These are phyloP conservation scores for Callocephalon fimbriatum DNA, from an alignment of 2,113 vertebrate species.

Conservation along the genomic window DNA sequence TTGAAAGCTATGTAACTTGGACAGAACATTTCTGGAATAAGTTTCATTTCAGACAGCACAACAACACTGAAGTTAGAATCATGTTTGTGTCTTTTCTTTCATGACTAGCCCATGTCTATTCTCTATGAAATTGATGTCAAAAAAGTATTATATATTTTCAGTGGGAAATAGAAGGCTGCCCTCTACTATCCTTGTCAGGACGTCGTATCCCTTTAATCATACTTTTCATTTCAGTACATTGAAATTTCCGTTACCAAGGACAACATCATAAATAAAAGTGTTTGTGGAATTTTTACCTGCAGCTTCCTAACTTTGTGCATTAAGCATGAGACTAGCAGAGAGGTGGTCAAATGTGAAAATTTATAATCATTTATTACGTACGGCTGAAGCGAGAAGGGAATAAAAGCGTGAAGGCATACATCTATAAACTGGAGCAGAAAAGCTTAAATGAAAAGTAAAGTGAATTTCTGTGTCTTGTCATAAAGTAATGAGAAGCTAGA, in stretches of 20 bases:
- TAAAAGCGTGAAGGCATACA: slow-evolving; percentile 90
- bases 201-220: slow-evolving; percentile 91
- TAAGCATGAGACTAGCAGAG: slow-evolving; percentile 83
- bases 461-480: slow-evolving; percentile 91
- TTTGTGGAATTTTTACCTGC: slow-evolving; percentile 93
- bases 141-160: slow-evolving; percentile 91
- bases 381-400: slow-evolving; percentile 83
- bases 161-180: slow-evolving; percentile 87
- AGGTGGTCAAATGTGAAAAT: slow-evolving; percentile 92
- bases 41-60: slow-evolving; percentile 61
- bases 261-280: slow-evolving; percentile 95
- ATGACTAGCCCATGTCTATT: slow-evolving; percentile 86
- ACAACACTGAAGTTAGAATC: slow-evolving; percentile 73
- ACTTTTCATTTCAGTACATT: slow-evolving; percentile 98
- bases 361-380: slow-evolving; percentile 94
- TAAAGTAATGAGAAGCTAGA: slow-evolving; percentile 89
- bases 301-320: slow-evolving; percentile 87
- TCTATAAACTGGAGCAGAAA: slow-evolving; percentile 85
- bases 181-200: slow-evolving; percentile 87
- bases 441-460: slow-evolving; percentile 92
- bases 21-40: slow-evolving; percentile 46
- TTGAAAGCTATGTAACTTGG: neutral
- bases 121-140: slow-evolving; percentile 90
- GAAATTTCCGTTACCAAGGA: slow-evolving; percentile 97
- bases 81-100: slow-evolving; percentile 77